phyloP scores from a whole-genome alignment of 2,888 invertebrate genomes.

The Arge pagana region DNA sequence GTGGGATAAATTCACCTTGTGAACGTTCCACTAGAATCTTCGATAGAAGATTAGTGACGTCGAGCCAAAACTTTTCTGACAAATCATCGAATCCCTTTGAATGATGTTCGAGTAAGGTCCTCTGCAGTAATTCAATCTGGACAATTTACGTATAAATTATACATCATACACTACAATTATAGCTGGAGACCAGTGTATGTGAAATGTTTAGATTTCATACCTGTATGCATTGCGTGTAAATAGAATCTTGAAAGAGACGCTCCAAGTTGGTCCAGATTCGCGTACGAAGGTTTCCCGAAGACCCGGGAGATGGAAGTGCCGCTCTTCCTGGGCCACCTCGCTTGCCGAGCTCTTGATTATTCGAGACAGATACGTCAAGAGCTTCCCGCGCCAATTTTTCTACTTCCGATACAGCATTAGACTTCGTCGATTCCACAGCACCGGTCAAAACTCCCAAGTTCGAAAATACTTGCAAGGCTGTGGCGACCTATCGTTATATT shows the following conservation, averaged over 20 bases:
- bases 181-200: slow-evolving; percentile 8
- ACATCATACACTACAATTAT: neutral
- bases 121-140: slow-evolving; percentile 47
- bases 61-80: slow-evolving; percentile 65
- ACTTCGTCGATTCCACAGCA: slow-evolving; percentile 60
- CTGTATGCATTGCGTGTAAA: slow-evolving; percentile 74
- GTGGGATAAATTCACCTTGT: slow-evolving; percentile 48
- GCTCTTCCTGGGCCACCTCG: slow-evolving; percentile 64
- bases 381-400: slow-evolving; percentile 58
- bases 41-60: slow-evolving; percentile 59
- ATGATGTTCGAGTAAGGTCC: slow-evolving; percentile 48
- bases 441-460: slow-evolving; percentile 60
- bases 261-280: slow-evolving; percentile 90
- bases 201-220: slow-evolving; percentile 48
- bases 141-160: neutral
- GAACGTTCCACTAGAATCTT: slow-evolving; percentile 59
- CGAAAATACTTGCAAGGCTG: slow-evolving; percentile 69
- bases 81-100: slow-evolving; percentile 44
- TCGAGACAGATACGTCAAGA: slow-evolving; percentile 56
- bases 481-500: slow-evolving; percentile 62
- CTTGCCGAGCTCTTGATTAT: slow-evolving; percentile 45
- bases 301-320: slow-evolving; percentile 63
- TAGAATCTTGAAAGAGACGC: slow-evolving; percentile 77
- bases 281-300: slow-evolving; percentile 65
- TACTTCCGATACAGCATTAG: slow-evolving; percentile 56